Conservation (phyloP, 2,113 vertebrate genomes). For the Cynocephalus volans region DNA sequence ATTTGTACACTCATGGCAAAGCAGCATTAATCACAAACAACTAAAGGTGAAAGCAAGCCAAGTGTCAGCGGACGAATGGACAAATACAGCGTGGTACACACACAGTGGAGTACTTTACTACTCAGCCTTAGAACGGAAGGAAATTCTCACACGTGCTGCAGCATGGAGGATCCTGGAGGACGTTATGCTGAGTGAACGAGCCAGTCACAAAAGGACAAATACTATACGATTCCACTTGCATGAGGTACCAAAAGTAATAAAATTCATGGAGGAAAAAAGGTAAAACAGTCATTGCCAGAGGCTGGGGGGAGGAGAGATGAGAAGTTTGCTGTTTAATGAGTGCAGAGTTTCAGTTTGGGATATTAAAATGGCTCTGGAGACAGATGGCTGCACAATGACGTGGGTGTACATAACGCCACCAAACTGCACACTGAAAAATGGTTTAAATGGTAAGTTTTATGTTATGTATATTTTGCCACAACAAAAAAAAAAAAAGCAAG, state of each 20-base stretch:
- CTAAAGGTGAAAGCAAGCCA: neutral
- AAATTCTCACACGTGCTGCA: neutral
- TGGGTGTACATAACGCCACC: neutral
- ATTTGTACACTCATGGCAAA: neutral
- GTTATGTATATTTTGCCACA: conserved; percentile 29
- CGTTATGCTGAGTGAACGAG: neutral
- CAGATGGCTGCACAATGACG: neutral
- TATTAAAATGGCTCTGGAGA: neutral
- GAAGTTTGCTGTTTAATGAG: neutral
- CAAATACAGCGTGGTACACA: neutral
- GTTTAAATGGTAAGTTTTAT: neutral
- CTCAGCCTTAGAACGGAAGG: neutral
- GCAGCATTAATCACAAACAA: neutral
- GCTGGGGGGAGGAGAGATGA: no score
- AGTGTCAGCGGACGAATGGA: neutral
- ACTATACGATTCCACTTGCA: neutral
- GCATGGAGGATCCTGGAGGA: neutral
- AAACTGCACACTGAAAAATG: neutral
- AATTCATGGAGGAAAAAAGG: neutral
- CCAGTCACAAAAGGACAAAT: neutral
- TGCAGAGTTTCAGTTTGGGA: neutral
- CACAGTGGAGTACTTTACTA: neutral
- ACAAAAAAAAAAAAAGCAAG: neutral
- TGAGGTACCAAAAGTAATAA: neutral
- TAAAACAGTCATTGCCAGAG: neutral